A percentile compares a stretch with the other conserved stretches of the same genome.
Conservation (phyloP, 2,888 invertebrate genomes). For the Gisinianus flammeolus region DNA sequence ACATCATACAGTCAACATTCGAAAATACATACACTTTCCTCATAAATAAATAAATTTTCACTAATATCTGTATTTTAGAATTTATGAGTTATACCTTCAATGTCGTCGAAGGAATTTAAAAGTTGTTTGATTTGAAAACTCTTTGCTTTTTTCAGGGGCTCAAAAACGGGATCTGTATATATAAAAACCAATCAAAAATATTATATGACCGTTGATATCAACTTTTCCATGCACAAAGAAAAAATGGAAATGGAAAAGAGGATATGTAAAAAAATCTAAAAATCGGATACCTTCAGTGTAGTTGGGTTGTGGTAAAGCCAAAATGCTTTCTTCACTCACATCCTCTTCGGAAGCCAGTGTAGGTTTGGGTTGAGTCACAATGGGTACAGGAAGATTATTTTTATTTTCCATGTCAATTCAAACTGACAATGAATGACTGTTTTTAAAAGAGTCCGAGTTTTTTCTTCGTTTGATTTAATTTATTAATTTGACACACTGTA, state of each 20-base stretch:
- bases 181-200: not conserved
- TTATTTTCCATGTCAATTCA: not conserved
- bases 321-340: slow-evolving; percentile 22
- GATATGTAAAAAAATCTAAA: too few relatives aligned
- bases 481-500: not conserved
- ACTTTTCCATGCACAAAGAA: too few relatives aligned
- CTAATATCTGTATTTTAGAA: not conserved
- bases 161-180: slow-evolving; percentile 31
- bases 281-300: slow-evolving; percentile 30
- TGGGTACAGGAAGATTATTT: not conserved
- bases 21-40: too few relatives aligned
- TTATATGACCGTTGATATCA: too few relatives aligned
- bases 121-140: slow-evolving; percentile 16
- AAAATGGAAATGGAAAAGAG: too few relatives aligned
- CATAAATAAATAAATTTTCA: too few relatives aligned
- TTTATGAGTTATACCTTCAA: slow-evolving; percentile 16
- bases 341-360: slow-evolving; percentile 35
- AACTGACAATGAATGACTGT: not conserved
- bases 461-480: too few relatives aligned
- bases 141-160: slow-evolving; percentile 26
- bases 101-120: slow-evolving; percentile 8
- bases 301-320: slow-evolving; percentile 4
- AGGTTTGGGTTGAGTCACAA: slow-evolving; percentile 28
- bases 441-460: not conserved
- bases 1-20: too few relatives aligned